phyloP scores from a whole-genome alignment of 2,888 invertebrate species.

The Pomacea canaliculata region DNA sequence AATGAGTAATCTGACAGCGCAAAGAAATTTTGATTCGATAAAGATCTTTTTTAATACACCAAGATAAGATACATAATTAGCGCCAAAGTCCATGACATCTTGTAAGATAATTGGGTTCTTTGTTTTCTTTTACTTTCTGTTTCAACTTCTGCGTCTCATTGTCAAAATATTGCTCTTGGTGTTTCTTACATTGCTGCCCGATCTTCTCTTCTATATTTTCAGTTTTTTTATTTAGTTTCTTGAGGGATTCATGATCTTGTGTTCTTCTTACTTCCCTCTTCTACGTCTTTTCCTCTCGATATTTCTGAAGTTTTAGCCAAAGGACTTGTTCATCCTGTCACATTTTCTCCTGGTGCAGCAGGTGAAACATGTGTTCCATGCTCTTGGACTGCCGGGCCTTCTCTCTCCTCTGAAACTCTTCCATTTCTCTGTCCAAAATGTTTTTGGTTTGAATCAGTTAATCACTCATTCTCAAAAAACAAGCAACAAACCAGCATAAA shows the following conservation, averaged over 20 bases:
- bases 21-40: too few relatives aligned
- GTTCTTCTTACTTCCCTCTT: neutral
- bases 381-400: neutral
- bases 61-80: too few relatives aligned
- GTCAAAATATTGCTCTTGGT: too few relatives aligned
- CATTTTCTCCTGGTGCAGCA: conserved; percentile 14
- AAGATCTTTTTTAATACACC: too few relatives aligned
- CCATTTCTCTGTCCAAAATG: conserved; percentile 1
- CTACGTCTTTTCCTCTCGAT: neutral
- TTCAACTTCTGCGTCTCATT: too few relatives aligned
- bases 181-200: neutral
- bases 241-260: neutral
- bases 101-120: too few relatives aligned
- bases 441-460: neutral
- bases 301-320: conserved; percentile 5
- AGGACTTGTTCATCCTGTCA: too few relatives aligned
- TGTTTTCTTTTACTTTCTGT: too few relatives aligned
- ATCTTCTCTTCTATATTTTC: neutral
- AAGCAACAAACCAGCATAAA: too few relatives aligned
- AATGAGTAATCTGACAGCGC: too few relatives aligned
- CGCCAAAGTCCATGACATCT: too few relatives aligned
- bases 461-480: too few relatives aligned
- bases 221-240: neutral
- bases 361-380: neutral
- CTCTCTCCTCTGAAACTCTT: conserved; percentile 8